Conservation (phyloP, 1,140 invertebrate genomes). For the Lordiphosa stackelbergi region DNA sequence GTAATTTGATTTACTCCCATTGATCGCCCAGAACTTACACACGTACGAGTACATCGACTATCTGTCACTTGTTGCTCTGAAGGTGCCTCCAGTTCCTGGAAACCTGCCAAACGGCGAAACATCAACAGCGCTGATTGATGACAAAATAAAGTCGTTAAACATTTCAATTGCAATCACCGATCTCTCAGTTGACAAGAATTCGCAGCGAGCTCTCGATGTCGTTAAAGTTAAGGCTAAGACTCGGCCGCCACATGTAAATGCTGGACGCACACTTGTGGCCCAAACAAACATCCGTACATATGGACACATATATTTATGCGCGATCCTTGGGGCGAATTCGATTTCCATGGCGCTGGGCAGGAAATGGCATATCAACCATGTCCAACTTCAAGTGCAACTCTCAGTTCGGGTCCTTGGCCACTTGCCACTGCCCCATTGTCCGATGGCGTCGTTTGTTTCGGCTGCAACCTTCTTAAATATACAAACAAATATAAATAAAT, state of each 20-base stretch:
- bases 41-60: conserved; percentile 8
- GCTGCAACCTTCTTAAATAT: conserved; percentile 14
- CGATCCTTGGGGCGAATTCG: conserved; percentile 5
- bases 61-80: conserved; percentile 12
- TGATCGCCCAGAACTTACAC: conserved; percentile 1
- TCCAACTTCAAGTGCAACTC: conserved; percentile 1
- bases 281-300: not conserved
- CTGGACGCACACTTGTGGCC: not conserved
- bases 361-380: conserved; percentile 8
- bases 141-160: conserved; percentile 22
- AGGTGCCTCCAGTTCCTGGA: conserved; percentile 11
- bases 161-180: conserved; percentile 17
- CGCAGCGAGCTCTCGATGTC: conserved; percentile 9
- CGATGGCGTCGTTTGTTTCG: conserved; percentile 10
- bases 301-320: conserved; percentile 1
- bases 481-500: conserved; percentile 15
- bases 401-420: not conserved
- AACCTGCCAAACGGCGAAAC: conserved; percentile 11
- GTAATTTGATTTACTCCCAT: conserved; percentile 13
- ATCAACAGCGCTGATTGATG: conserved; percentile 14
- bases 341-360: conserved; percentile 11
- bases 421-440: conserved; percentile 2
- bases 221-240: conserved; percentile 9
- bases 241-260: conserved; percentile 6
- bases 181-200: conserved; percentile 18